Evolutionary conservation across 2,888 invertebrate species (phyloP).

Genomic region (Mallateleia sp.): DNA sequence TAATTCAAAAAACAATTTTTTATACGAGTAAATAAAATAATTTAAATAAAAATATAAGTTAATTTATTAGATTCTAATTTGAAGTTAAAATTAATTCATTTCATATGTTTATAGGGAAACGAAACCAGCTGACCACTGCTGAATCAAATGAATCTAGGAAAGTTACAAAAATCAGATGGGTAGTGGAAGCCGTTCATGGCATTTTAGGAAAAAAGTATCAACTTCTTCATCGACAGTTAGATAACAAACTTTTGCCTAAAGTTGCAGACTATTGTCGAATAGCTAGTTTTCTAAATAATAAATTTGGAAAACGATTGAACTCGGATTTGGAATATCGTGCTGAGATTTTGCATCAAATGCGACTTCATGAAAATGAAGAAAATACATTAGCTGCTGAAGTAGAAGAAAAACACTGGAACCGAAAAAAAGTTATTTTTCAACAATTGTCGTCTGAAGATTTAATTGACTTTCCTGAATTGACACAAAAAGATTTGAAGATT

Average conservation of each 20-base stretch:
- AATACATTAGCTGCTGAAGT: constrained; percentile 21
- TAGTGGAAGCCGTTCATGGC: constrained; percentile 79
- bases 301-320: constrained; percentile 19
- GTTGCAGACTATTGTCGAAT: neutral
- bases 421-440: constrained; percentile 20
- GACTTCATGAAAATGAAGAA: neutral
- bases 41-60: too few relatives aligned
- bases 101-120: constrained; percentile 67
- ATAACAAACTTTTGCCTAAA: constrained; percentile 24
- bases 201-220: constrained; percentile 68
- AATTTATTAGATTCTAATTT: too few relatives aligned
- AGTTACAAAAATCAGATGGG: constrained; percentile 76
- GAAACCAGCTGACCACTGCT: constrained; percentile 29
- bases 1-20: too few relatives aligned
- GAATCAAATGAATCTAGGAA: constrained; percentile 76
- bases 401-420: constrained; percentile 2
- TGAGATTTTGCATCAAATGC: neutral
- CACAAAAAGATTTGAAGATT: constrained; percentile 11
- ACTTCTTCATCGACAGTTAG: constrained; percentile 16
- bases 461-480: constrained; percentile 37
- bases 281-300: constrained; percentile 26
- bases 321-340: neutral
- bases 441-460: neutral
- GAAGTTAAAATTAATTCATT: too few relatives aligned
- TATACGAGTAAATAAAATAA: too few relatives aligned